These are phyloP conservation scores for Lacerta viridis DNA, from an alignment of 2,797 vertebrate species.

Conservation along the genomic window DNA sequence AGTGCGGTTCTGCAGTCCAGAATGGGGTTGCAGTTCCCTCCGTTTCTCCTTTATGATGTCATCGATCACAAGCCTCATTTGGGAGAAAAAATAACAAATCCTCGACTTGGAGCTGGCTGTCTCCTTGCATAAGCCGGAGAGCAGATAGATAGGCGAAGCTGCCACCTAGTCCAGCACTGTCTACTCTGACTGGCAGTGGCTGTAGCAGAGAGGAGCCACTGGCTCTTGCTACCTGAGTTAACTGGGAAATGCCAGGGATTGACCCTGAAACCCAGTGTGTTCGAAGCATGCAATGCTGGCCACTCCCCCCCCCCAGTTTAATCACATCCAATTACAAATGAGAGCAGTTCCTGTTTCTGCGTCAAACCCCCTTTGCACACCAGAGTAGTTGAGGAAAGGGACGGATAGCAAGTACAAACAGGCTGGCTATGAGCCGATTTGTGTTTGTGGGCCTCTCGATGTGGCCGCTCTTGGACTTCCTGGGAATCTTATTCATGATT, in stretches of 20 bases:
- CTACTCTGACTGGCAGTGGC: neutral
- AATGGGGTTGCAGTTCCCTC: too few relatives aligned
- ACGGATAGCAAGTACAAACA: too few relatives aligned
- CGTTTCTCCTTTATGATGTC: neutral
- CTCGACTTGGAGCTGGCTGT: too few relatives aligned
- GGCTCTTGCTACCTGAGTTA: neutral
- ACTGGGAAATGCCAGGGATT: neutral
- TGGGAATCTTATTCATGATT: neutral
- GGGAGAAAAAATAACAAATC: neutral
- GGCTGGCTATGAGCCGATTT: neutral
- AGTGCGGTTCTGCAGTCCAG: neutral
- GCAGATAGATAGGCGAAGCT: too few relatives aligned
- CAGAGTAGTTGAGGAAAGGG: neutral
- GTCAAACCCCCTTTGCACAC: too few relatives aligned
- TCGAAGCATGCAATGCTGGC: neutral
- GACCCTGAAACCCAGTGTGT: neutral
- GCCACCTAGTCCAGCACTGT: too few relatives aligned
- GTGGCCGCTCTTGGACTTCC: neutral
- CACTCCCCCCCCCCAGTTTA: too few relatives aligned
- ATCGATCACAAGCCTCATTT: neutral
- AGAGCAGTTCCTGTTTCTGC: neutral
- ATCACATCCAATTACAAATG: neutral
- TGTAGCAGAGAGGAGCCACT: too few relatives aligned
- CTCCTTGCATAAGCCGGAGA: too few relatives aligned
- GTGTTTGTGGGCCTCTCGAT: neutral